Base-by-base conservation (phyloP, 2,113 vertebrate species). In the Oncorhynchus keta region DNA sequence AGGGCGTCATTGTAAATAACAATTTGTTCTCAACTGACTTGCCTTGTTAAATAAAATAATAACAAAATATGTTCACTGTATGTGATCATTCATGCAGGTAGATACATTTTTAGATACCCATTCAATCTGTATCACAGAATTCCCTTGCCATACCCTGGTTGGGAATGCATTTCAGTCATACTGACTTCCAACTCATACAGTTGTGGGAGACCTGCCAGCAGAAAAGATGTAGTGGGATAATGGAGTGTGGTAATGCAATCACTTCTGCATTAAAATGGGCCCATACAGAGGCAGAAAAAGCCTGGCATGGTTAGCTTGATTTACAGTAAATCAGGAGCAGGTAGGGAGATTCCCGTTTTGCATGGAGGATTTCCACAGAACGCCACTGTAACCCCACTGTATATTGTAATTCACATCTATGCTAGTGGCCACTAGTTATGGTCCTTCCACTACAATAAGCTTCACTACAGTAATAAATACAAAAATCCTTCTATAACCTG, bases 141-240 rank as follows among this genome's bases (percentile, higher is more conserved):
- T 57, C 14, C 49, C 65, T 28, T 72, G 48, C 67, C 70, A 57
- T 79, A 76, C 66, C 66, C 57, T 57, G 73, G 32, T 61, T 79
- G 51, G 68, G 70, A 72, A 68, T 76, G 67, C 77, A 78, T 75
- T 6, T 72, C 72, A 76, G 49, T 79, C 81, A 68, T 59, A 51
- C 24, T 30, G 70, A 62, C 30, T 80, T n/a, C 13, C 14, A 55
- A 24, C 30, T 35, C 0, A 67, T 6, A 20, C 49, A 35, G 8
- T 55, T 67, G 73, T 39, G 55, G 76, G 9, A 30, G 0, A 3
- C 4, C 14, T 35, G n/a, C 22, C 16, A 67, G 35, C 6, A 14
- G 16, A 28, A 13, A 30, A 51, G 4, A 32, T 70, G 18, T 26
- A 69, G 65, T 70, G 39, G 76, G 4, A 59, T 39, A 39, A 39